Conservation (phyloP, 2,113 vertebrate species). For the Hemiscyllium ocellatum region DNA sequence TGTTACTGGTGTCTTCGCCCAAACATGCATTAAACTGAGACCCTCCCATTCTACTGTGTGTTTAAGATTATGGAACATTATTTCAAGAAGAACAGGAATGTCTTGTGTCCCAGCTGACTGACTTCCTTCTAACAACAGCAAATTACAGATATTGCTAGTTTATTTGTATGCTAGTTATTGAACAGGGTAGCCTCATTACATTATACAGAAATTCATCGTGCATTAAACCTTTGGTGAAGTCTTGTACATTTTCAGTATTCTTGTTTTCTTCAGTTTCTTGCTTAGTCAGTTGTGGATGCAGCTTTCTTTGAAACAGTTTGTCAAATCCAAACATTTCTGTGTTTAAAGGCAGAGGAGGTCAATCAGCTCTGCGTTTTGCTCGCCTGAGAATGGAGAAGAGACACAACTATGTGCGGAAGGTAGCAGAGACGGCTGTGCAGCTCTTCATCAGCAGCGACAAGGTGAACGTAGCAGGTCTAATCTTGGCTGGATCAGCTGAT, state of each 20-base stretch:
- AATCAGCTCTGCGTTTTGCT: slow-evolving; percentile 94
- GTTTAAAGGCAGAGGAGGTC: slow-evolving; percentile 84
- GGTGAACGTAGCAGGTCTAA: slow-evolving; percentile 94
- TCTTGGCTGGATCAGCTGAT: slow-evolving; percentile 92
- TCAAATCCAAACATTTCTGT: background rate
- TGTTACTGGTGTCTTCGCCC: background rate
- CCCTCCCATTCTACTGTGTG: background rate
- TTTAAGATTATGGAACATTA: background rate
- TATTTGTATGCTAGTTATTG: background rate
- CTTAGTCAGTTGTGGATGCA: background rate
- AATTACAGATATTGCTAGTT: background rate
- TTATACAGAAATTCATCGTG: background rate
- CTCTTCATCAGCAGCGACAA: slow-evolving; percentile 97
- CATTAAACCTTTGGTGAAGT: background rate
- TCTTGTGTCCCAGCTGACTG: background rate
- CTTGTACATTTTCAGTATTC: background rate
- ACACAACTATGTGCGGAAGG: slow-evolving; percentile 97
- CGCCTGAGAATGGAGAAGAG: slow-evolving; percentile 97
- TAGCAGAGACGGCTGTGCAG: slow-evolving; percentile 94
- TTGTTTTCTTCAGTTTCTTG: background rate
- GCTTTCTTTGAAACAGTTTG: background rate
- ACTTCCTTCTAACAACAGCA: background rate
- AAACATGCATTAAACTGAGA: background rate
- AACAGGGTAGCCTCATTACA: background rate
- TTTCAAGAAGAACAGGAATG: background rate